These are phyloP conservation scores for Ceriagrion tenellum DNA, from an alignment of 2,888 invertebrate species.

Conservation along the genomic window DNA sequence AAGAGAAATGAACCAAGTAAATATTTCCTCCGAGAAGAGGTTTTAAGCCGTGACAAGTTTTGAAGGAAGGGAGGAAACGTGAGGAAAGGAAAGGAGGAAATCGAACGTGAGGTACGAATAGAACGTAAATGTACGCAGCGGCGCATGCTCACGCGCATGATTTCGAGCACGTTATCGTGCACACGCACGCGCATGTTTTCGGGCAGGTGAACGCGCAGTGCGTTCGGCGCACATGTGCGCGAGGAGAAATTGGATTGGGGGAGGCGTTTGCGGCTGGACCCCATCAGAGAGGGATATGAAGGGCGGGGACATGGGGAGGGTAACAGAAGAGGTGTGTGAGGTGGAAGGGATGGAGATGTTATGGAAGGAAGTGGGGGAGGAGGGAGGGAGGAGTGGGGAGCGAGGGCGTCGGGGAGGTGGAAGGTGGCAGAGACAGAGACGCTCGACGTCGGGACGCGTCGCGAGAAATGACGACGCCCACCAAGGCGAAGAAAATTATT, in stretches of 20 bases:
- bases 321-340: too few species aligned
- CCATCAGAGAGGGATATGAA: neutral
- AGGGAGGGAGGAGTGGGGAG: neutral
- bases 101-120: slow-evolving; percentile 38
- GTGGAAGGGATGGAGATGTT: neutral
- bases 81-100: slow-evolving; percentile 25
- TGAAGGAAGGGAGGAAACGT: neutral
- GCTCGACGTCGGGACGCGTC: neutral
- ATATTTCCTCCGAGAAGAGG: too few species aligned
- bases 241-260: neutral
- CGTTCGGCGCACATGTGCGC: neutral
- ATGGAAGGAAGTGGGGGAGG: neutral
- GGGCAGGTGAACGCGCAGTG: neutral
- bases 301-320: neutral
- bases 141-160: neutral
- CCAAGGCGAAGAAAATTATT: slow-evolving; percentile 15
- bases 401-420: neutral
- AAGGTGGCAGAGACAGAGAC: neutral
- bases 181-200: neutral
- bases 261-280: slow-evolving; percentile 14
- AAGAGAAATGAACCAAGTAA: too few species aligned
- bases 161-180: neutral
- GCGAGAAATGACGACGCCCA: slow-evolving; percentile 38
- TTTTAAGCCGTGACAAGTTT: too few species aligned
- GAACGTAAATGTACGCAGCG: neutral